Evolutionary conservation across 2,113 vertebrate genomes (phyloP).

Genomic region (Dendrocopos noguchii): DNA sequence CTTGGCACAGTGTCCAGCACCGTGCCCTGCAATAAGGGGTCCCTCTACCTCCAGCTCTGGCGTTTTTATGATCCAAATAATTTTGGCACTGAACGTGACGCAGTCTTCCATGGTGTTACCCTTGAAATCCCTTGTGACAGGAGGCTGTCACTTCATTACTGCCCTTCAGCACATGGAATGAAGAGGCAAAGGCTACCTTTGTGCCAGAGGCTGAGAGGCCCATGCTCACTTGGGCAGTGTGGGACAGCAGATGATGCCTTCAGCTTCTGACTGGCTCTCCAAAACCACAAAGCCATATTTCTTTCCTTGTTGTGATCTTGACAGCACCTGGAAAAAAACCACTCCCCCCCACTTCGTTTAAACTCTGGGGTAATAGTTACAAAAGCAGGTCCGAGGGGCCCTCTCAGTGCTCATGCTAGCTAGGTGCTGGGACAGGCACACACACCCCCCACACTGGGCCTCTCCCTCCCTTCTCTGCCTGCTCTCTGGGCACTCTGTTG

Average conservation of each 20-base stretch:
- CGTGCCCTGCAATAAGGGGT: not conserved
- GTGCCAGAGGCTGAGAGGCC: accelerated
- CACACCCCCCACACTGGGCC: not conserved
- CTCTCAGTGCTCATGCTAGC: accelerated
- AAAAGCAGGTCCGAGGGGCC: not conserved
- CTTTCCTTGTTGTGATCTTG: not conserved
- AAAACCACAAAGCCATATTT: not conserved
- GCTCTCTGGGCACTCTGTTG: accelerated
- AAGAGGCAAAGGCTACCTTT: not conserved
- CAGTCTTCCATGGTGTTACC: not conserved
- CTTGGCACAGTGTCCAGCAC: accelerated
- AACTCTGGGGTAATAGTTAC: not conserved
- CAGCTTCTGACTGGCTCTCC: not conserved
- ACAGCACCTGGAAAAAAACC: not conserved
- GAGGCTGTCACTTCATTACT: accelerated
- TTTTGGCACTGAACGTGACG: not conserved
- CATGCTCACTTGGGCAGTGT: accelerated
- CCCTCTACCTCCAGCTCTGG: not conserved
- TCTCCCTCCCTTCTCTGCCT: not conserved
- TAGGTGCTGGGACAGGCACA: not conserved
- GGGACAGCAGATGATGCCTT: accelerated
- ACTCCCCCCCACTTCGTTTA: not conserved
- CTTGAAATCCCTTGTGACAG: not conserved
- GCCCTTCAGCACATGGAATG: accelerated
- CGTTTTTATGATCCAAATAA: not conserved